These are phyloP conservation scores for Dolomedes plantarius DNA, from an alignment of 2,888 invertebrate species.

Conservation along the genomic window DNA sequence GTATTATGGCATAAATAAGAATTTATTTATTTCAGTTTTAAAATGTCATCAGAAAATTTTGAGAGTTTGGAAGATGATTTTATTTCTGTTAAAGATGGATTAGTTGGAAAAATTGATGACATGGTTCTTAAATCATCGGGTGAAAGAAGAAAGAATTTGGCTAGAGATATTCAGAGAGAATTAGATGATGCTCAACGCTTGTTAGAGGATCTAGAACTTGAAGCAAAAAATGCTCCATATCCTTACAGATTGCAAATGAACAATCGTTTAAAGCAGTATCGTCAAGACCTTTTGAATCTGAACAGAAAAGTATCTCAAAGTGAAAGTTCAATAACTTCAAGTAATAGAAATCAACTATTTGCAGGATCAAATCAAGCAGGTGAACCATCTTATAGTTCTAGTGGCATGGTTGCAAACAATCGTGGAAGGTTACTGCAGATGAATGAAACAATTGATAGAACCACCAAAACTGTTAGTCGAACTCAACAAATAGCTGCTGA, in stretches of 20 bases:
- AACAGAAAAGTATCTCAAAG: conserved; percentile 70
- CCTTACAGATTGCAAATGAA: conserved; percentile 76
- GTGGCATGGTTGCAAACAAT: conserved; percentile 75
- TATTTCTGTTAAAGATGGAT: conserved; percentile 74
- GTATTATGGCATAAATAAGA: too few relatives aligned
- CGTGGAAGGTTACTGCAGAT: conserved; percentile 76
- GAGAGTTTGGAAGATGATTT: conserved; percentile 77
- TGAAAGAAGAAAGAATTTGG: conserved; percentile 75
- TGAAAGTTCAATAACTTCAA: conserved; percentile 74
- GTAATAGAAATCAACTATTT: conserved; percentile 73
- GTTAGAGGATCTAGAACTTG: conserved; percentile 77
- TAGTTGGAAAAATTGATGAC: conserved; percentile 74
- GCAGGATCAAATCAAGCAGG: conserved; percentile 13
- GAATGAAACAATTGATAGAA: conserved; percentile 75
- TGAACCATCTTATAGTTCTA: conserved; percentile 1
- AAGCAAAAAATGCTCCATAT: conserved; percentile 76
- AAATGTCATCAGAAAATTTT: conserved; percentile 76
- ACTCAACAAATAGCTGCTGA: conserved; percentile 86
- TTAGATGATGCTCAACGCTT: conserved; percentile 74
- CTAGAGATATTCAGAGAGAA: conserved; percentile 74
- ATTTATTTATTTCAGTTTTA: conserved; percentile 11
- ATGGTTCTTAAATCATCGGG: conserved; percentile 73
- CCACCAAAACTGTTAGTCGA: conserved; percentile 79
- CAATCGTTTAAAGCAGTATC: conserved; percentile 50
- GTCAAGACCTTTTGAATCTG: conserved; percentile 34